Percentiles rank a stretch among this genome's conserved stretches.
Conservation (phyloP, 2,113 vertebrate species). For the Nematolebias whitei region DNA sequence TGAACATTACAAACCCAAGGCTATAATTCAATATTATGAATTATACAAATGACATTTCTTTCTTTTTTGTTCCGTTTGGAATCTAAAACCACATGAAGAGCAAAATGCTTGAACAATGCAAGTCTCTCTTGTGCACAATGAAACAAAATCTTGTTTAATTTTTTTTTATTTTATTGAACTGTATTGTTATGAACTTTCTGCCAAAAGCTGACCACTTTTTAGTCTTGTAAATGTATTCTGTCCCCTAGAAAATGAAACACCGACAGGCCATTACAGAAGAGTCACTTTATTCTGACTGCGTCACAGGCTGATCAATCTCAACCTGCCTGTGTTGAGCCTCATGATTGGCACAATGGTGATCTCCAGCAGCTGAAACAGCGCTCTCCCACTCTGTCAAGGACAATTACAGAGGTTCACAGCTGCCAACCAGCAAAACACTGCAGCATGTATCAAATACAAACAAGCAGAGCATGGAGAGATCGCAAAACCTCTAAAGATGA, state of each 20-base stretch:
- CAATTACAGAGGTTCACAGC: slow-evolving; percentile 60
- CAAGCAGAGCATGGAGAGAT: slow-evolving; percentile 27
- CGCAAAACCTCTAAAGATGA: slow-evolving; percentile 19
- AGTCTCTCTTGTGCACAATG: background rate
- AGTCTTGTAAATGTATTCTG: slow-evolving; percentile 47
- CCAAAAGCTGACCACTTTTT: slow-evolving; percentile 27
- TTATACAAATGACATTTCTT: too few relatives aligned
- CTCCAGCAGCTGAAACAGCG: slow-evolving; percentile 48
- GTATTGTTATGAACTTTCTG: slow-evolving; percentile 18
- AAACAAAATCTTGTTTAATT: slow-evolving; percentile 18
- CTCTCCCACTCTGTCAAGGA: slow-evolving; percentile 63
- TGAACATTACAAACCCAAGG: too few relatives aligned
- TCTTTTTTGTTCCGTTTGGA: background rate
- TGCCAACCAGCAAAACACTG: slow-evolving; percentile 40
- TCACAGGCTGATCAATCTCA: slow-evolving; percentile 48
- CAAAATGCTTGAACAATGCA: background rate
- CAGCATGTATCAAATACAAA: slow-evolving; percentile 52
- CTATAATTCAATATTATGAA: too few relatives aligned
- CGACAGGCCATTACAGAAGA: slow-evolving; percentile 74
- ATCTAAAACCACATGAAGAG: background rate
- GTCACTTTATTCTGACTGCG: slow-evolving; percentile 58
- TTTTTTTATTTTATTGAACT: slow-evolving; percentile 2
- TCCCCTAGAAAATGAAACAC: slow-evolving; percentile 63
- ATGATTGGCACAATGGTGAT: slow-evolving; percentile 67
- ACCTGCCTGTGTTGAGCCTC: slow-evolving; percentile 24